Evolutionary conservation across 2,888 invertebrate species (phyloP).

Genomic region (Meganola albula): DNA sequence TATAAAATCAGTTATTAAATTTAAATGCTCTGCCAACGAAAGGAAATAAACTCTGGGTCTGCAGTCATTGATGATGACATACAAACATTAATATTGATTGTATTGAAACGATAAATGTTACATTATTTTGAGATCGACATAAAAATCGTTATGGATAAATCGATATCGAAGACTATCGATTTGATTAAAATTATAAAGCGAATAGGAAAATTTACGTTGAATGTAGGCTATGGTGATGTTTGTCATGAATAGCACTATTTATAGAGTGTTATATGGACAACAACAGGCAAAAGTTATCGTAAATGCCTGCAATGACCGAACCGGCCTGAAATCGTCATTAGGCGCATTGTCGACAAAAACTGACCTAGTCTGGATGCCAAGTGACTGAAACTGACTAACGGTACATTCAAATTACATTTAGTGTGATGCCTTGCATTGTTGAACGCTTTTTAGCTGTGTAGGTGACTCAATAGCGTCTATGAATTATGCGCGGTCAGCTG

Average conservation of each 20-base stretch:
- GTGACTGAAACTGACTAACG: conserved; percentile 68
- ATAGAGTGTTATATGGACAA: too few species aligned
- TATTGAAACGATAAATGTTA: conserved; percentile 7
- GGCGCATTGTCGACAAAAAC: conserved; percentile 52
- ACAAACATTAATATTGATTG: conserved; percentile 14
- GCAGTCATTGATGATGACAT: conserved; percentile 13
- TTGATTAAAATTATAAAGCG: too few species aligned
- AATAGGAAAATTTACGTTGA: too few species aligned
- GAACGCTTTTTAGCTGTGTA: conserved; percentile 40
- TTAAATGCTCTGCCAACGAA: conserved; percentile 17
- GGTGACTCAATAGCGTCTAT: conserved; percentile 24
- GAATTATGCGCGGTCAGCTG: conserved; percentile 13
- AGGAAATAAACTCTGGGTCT: conserved; percentile 18
- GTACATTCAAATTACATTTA: conserved; percentile 65
- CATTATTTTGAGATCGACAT: conserved; percentile 13
- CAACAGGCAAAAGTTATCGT: too few species aligned
- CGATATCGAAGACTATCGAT: too few species aligned
- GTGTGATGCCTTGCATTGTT: conserved; percentile 53
- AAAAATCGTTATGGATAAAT: too few species aligned
- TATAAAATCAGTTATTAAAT: conserved; percentile 15
- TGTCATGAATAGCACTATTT: too few species aligned
- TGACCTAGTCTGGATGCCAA: conserved; percentile 72
- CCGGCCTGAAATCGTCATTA: conserved; percentile 19
- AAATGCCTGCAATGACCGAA: conserved; percentile 25
- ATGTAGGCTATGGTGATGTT: too few species aligned